Percentiles rank a stretch among this genome's conserved stretches.
Evolutionary conservation across 2,797 vertebrate species (phyloP).

Genomic region (Carduelis carduelis): DNA sequence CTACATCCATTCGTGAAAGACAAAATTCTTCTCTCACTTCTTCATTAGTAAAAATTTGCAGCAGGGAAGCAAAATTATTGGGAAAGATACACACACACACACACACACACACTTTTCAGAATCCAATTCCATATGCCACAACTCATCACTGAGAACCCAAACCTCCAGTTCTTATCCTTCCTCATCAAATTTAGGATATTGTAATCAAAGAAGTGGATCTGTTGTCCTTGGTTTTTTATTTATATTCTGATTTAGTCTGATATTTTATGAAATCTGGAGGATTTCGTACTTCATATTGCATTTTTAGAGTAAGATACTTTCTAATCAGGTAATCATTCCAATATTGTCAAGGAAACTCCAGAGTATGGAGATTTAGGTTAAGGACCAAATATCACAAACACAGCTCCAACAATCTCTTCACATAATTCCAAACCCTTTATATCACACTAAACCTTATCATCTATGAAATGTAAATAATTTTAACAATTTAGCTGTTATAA

Average conservation of each 20-base stretch:
- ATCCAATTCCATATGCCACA: neutral
- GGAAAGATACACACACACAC: neutral
- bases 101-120: neutral
- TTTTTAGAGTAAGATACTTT: neutral
- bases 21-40: neutral
- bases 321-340: neutral
- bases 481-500: neutral
- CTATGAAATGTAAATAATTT: neutral
- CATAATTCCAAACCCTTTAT: neutral
- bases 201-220: neutral
- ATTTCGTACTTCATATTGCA: neutral
- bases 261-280: neutral
- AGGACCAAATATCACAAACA: neutral
- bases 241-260: neutral
- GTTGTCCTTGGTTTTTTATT: neutral
- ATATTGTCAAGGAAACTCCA: neutral
- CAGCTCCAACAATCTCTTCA: neutral
- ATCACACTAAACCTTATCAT: neutral
- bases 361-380: neutral
- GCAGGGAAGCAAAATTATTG: neutral
- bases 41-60: neutral
- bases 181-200: neutral
- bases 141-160: neutral
- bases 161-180: fast-evolving
- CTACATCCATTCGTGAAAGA: neutral